Evolutionary conservation across 2,888 invertebrate genomes (phyloP), one percentile per base, ranked within the genome.

Genomic region (Corythucha ciliata): DNA sequence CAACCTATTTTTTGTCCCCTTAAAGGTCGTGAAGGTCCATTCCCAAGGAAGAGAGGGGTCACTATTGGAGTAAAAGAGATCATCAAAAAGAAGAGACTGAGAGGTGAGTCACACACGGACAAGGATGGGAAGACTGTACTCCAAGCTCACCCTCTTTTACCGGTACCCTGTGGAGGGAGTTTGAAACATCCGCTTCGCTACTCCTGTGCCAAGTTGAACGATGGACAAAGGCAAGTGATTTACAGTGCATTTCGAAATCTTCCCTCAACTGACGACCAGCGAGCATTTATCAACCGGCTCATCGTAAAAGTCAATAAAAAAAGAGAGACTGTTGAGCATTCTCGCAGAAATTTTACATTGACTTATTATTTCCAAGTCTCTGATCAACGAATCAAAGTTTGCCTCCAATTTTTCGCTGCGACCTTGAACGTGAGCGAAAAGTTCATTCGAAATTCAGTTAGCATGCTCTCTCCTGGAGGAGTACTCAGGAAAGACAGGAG

Each of bases 211-310:
- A 21, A 16, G 34, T n/a, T n/a, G n/a, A n/a, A n/a, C n/a, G n/a
- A n/a, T n/a, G n/a, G n/a, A n/a, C n/a, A n/a, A n/a, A n/a, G n/a
- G n/a, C n/a, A n/a, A n/a, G n/a, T n/a, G n/a, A n/a, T n/a, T n/a
- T n/a, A n/a, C n/a, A n/a, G n/a, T n/a, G n/a, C n/a, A n/a, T n/a
- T n/a, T n/a, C n/a, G n/a, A n/a, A n/a, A n/a, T n/a, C n/a, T n/a
- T n/a, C n/a, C n/a, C n/a, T n/a, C n/a, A 10, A 42, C 42, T 42
- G 42, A 42, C 20, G 42, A 42, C 42, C 42, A 42, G 27, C 42
- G 42, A 14, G 12, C 27, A n/a, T n/a, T n/a, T n/a, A n/a, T n/a
- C n/a, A n/a, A n/a, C n/a, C n/a, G n/a, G n/a, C n/a, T n/a, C n/a
- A n/a, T n/a, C n/a, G n/a, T n/a, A n/a, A n/a, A n/a, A n/a, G n/a